Conservation (phyloP, 2,888 invertebrate genomes). For the Sinhomidia bicolor region DNA sequence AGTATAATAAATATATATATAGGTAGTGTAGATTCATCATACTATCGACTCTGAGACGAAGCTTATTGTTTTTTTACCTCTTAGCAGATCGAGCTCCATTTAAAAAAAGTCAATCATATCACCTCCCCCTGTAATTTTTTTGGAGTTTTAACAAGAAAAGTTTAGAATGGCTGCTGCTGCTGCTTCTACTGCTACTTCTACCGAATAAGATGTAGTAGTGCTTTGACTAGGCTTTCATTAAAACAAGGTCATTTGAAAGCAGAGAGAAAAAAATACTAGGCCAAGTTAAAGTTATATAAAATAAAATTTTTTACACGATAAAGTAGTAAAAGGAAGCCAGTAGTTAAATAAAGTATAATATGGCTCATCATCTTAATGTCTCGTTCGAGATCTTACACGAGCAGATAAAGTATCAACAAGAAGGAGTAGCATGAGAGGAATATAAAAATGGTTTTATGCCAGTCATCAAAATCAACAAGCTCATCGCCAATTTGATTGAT, state of each 20-base stretch:
- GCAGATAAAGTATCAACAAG: neutral
- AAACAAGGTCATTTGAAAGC: slow-evolving; percentile 49
- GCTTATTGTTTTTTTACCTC: slow-evolving; percentile 6
- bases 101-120: neutral
- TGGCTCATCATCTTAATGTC: neutral
- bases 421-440: neutral
- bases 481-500: slow-evolving; percentile 60
- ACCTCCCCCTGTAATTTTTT: neutral
- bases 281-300: neutral
- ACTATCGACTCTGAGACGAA: neutral
- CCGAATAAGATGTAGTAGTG: neutral
- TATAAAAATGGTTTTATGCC: slow-evolving; percentile 34
- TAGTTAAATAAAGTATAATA: neutral
- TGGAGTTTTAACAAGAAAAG: slow-evolving; percentile 1
- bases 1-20: no score
- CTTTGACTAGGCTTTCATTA: slow-evolving; percentile 28
- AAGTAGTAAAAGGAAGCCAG: neutral
- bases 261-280: slow-evolving; percentile 7
- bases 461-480: slow-evolving; percentile 62
- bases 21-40: slow-evolving; percentile 16
- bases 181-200: neutral
- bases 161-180: neutral
- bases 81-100: no score
- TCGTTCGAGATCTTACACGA: slow-evolving; percentile 11
- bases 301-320: neutral